Evolutionary conservation across 2,113 vertebrate species (phyloP).

Genomic region (Python bivittatus): DNA sequence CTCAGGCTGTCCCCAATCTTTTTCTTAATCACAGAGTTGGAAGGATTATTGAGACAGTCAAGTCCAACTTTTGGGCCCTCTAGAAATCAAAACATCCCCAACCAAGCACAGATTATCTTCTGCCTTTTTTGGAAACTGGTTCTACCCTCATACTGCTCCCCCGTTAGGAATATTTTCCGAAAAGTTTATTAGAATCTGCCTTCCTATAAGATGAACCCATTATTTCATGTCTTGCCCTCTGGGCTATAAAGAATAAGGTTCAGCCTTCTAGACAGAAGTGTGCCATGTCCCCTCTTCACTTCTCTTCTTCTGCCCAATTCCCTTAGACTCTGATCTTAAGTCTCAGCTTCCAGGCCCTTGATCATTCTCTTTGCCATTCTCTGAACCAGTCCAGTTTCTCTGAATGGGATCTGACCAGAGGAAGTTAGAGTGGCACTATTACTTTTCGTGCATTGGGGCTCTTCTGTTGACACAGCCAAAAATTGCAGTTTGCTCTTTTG

Average conservation of each 20-base stretch:
- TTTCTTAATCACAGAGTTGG: background rate
- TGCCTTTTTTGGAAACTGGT: background rate
- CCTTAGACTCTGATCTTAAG: background rate
- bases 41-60: background rate
- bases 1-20: background rate
- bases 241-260: background rate
- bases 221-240: background rate
- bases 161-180: background rate
- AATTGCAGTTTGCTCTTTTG: background rate
- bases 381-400: background rate
- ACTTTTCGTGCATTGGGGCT: background rate
- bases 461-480: background rate
- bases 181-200: background rate
- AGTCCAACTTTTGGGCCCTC: background rate
- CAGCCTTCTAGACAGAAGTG: background rate
- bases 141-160: background rate
- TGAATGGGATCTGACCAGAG: background rate
- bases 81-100: background rate
- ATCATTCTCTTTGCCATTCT: background rate
- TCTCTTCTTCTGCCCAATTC: background rate
- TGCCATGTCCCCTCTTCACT: background rate
- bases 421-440: no score
- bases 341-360: background rate
- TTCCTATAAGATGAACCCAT: background rate
- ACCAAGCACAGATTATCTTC: background rate